phyloP scores from a whole-genome alignment of 2,888 invertebrate species.

The Oasisia sp. region DNA sequence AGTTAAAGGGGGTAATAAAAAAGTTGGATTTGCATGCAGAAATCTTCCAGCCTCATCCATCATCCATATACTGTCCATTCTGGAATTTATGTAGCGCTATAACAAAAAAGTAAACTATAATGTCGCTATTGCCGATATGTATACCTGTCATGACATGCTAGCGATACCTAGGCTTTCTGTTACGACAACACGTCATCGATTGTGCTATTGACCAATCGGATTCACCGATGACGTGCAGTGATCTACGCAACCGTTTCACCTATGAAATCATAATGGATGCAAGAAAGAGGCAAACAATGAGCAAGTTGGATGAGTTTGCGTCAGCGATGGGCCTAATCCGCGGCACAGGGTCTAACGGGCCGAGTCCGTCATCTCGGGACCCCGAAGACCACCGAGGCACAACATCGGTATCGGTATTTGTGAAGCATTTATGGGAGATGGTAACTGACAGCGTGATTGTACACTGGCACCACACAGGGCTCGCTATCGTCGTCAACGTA shows the following conservation, averaged over 20 bases:
- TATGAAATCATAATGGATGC: not conserved
- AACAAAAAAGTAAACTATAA: too few species aligned
- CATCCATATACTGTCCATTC: too few species aligned
- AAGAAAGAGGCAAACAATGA: not conserved
- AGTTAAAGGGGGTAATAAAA: too few species aligned
- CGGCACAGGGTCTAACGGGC: not conserved
- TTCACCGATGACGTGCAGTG: not conserved
- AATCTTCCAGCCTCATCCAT: too few species aligned
- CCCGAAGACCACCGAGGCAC: not conserved
- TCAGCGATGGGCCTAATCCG: not conserved
- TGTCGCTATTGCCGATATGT: too few species aligned
- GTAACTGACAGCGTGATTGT: not conserved
- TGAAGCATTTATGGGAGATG: not conserved
- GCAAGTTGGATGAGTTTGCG: constrained; percentile 17
- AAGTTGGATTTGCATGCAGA: too few species aligned
- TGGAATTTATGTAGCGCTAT: too few species aligned
- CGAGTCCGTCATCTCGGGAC: not conserved
- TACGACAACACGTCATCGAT: not conserved
- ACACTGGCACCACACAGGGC: constrained; percentile 2
- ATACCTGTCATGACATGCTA: too few species aligned
- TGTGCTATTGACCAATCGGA: not conserved
- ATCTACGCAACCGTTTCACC: not conserved
- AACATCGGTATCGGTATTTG: not conserved
- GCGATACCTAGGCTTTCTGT: not conserved
- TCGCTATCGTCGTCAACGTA: not conserved